These are phyloP conservation scores for Phortica okadai DNA, from an alignment of 2,888 invertebrate species.

Conservation along the genomic window DNA sequence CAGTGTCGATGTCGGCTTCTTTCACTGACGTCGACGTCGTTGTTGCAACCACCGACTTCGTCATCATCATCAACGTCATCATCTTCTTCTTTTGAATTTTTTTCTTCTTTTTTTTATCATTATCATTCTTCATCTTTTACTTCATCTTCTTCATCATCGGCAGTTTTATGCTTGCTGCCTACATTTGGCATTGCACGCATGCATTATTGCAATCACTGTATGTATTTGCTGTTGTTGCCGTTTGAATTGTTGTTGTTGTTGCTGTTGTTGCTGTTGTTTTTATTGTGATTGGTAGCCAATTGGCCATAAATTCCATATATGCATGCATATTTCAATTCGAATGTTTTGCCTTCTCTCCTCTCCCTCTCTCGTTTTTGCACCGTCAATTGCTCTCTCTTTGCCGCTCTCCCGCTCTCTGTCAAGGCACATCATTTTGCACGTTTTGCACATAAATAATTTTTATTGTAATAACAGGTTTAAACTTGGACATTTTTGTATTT, in stretches of 20 bases:
- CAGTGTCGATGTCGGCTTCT: background rate
- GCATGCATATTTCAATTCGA: background rate
- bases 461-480: conserved; percentile 29
- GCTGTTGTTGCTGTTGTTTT: too few relatives aligned
- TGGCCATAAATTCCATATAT: conserved; percentile 16
- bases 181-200: background rate
- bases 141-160: too few relatives aligned
- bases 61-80: too few relatives aligned
- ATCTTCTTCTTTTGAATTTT: background rate
- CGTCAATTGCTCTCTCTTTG: too few relatives aligned
- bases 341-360: background rate
- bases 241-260: background rate
- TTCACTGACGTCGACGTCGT: background rate
- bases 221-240: too few relatives aligned
- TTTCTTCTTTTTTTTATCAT: background rate
- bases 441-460: conserved; percentile 24
- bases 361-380: too few relatives aligned
- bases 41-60: too few relatives aligned
- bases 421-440: background rate
- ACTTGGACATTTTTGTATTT: background rate
- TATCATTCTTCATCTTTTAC: too few relatives aligned
- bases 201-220: background rate
- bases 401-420: too few relatives aligned
- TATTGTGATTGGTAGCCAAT: conserved; percentile 19
- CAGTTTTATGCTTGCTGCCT: too few relatives aligned